These are phyloP conservation scores for Tamandua tetradactyla DNA, from an alignment of 2,797 vertebrate genomes.

Conservation along the genomic window DNA sequence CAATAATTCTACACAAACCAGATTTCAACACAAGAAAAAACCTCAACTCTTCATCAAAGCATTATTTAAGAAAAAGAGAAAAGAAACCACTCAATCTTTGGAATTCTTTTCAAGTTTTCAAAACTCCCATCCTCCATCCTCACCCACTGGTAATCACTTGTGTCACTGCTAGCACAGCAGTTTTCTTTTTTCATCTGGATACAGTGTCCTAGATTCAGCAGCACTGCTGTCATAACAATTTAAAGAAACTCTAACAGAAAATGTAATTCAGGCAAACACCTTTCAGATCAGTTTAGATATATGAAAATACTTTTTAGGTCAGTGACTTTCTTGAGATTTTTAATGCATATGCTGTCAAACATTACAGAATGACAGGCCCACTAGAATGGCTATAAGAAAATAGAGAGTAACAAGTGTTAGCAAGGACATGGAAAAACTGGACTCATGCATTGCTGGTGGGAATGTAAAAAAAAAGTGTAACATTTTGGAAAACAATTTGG, in stretches of 20 bases:
- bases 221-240: not conserved
- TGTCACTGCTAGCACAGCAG: not conserved
- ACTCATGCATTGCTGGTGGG: not conserved
- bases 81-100: not conserved
- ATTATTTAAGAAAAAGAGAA: not conserved
- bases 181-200: slow-evolving; percentile 19
- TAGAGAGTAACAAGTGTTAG: not conserved
- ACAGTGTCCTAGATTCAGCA: not conserved
- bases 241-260: not conserved
- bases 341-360: not conserved
- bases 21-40: slow-evolving; percentile 47
- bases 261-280: not conserved
- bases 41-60: slow-evolving; percentile 10
- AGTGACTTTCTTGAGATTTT: slow-evolving; percentile 3
- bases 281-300: slow-evolving; percentile 24
- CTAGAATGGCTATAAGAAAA: not conserved
- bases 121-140: not conserved
- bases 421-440: not conserved
- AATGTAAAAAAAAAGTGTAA: slow-evolving; percentile 34
- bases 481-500: slow-evolving; percentile 40
- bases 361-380: not conserved
- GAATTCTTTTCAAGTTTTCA: slow-evolving; percentile 13
- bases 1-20: slow-evolving; percentile 6
- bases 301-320: slow-evolving; percentile 35
- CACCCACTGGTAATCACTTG: not conserved